Evolutionary conservation across 2,888 invertebrate genomes (phyloP).

Genomic region (Myopa testacea): DNA sequence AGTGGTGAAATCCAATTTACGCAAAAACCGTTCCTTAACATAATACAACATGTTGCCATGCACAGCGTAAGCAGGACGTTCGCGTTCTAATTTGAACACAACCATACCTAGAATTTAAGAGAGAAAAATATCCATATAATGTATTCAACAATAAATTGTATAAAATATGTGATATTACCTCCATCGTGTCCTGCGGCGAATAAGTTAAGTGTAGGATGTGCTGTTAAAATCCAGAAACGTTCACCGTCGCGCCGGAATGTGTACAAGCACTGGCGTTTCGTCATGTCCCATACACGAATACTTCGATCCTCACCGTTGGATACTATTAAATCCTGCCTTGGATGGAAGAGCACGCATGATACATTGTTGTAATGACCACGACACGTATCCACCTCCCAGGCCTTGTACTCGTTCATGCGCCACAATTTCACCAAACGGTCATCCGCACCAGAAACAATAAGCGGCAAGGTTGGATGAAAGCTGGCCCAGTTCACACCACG

Average conservation of each 20-base stretch:
- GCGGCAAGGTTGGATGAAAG: slow-evolving; percentile 93
- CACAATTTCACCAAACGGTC: slow-evolving; percentile 97
- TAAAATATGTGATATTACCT: slow-evolving; percentile 73
- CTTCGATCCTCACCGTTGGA: slow-evolving; percentile 98
- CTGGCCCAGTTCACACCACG: slow-evolving; percentile 99
- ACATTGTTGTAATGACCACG: slow-evolving; percentile 99
- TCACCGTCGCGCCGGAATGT: slow-evolving; percentile 96
- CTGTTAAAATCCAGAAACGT: slow-evolving; percentile 96
- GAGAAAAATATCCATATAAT: not conserved
- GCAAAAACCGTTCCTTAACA: slow-evolving; percentile 91
- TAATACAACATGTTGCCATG: slow-evolving; percentile 95
- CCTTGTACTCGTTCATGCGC: slow-evolving; percentile 99
- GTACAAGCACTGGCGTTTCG: slow-evolving; percentile 90
- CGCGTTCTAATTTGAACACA: slow-evolving; percentile 84
- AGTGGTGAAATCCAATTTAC: slow-evolving; percentile 92
- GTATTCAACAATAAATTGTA: not conserved
- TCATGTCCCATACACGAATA: slow-evolving; percentile 99
- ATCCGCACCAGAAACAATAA: slow-evolving; percentile 98
- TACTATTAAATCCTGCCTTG: slow-evolving; percentile 94
- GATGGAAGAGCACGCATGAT: slow-evolving; percentile 97
- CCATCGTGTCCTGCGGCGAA: slow-evolving; percentile 99
- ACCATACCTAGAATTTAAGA: slow-evolving; percentile 63
- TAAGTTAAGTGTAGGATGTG: slow-evolving; percentile 94
- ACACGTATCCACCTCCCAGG: slow-evolving; percentile 99
- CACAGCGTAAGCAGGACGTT: slow-evolving; percentile 95